Conservation (phyloP, 1,140 invertebrate species). For the Panagrolaimus sp. region DNA sequence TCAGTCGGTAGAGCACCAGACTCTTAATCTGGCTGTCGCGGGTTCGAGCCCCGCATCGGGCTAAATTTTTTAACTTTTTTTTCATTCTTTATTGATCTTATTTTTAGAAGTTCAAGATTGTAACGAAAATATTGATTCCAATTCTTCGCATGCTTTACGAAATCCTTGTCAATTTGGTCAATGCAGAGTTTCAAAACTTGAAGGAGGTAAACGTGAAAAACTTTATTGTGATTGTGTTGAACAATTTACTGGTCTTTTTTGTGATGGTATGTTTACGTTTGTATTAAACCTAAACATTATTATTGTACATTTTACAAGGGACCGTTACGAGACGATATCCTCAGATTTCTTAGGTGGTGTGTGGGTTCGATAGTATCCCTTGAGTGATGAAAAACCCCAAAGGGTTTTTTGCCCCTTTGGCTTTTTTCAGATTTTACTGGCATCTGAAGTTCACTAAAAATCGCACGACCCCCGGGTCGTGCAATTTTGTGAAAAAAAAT, state of each 20-base stretch:
- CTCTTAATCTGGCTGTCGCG: constrained; percentile 44
- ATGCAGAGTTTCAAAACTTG: background rate
- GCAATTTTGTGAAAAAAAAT: no score
- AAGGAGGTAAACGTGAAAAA: background rate
- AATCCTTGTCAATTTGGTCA: constrained; percentile 3
- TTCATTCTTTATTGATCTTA: background rate
- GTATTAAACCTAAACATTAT: background rate
- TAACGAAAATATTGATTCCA: background rate
- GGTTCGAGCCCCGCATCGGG: constrained; percentile 37
- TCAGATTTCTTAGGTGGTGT: no score
- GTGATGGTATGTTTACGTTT: constrained; percentile 2
- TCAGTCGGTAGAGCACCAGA: constrained; percentile 46
- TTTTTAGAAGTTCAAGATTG: constrained; percentile 5
- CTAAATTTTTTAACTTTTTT: constrained; percentile 15
- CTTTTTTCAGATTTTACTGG: no score
- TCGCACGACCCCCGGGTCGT: no score
- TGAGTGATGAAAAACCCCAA: no score
- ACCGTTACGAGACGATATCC: constrained; percentile 3
- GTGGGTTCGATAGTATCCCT: no score
- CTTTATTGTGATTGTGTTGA: constrained; percentile 5
- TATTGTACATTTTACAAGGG: background rate
- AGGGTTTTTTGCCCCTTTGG: no score
- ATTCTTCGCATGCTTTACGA: background rate
- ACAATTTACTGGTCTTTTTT: background rate
- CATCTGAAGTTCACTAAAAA: no score